Conservation (phyloP, 2,888 invertebrate species). For the Apamea crenata region DNA sequence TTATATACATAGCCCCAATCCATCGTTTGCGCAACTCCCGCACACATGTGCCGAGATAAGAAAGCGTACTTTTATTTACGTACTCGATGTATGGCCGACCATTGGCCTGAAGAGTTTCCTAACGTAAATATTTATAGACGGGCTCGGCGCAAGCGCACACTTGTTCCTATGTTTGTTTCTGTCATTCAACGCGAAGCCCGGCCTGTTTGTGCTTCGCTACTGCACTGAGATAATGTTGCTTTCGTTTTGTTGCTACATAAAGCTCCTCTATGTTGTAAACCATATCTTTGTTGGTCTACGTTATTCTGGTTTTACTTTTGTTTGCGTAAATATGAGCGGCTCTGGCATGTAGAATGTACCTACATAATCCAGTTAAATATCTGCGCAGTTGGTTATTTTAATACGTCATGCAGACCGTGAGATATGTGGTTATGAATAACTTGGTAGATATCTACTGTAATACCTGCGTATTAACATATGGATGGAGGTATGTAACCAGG, state of each 20-base stretch:
- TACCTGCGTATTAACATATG: neutral
- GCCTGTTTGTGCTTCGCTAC: slow-evolving; percentile 72
- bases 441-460: slow-evolving; percentile 15
- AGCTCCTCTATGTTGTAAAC: slow-evolving; percentile 67
- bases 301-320: slow-evolving; percentile 60
- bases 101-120: slow-evolving; percentile 88
- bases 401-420: slow-evolving; percentile 29
- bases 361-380: slow-evolving; percentile 34
- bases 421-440: slow-evolving; percentile 57
- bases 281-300: slow-evolving; percentile 66
- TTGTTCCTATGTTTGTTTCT: slow-evolving; percentile 89
- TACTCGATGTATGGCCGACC: slow-evolving; percentile 82
- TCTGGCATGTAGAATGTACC: slow-evolving; percentile 35
- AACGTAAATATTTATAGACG: slow-evolving; percentile 90
- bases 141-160: slow-evolving; percentile 81
- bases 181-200: slow-evolving; percentile 85
- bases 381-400: slow-evolving; percentile 39
- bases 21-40: slow-evolving; percentile 84
- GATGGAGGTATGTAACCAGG: slow-evolving; percentile 5
- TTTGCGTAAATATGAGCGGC: slow-evolving; percentile 59
- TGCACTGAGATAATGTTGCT: slow-evolving; percentile 72
- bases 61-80: slow-evolving; percentile 88
- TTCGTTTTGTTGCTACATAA: slow-evolving; percentile 76
- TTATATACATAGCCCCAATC: slow-evolving; percentile 71
- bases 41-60: slow-evolving; percentile 86